These are phyloP conservation scores for Macaria notata DNA, from an alignment of 2,888 invertebrate species.

Conservation along the genomic window DNA sequence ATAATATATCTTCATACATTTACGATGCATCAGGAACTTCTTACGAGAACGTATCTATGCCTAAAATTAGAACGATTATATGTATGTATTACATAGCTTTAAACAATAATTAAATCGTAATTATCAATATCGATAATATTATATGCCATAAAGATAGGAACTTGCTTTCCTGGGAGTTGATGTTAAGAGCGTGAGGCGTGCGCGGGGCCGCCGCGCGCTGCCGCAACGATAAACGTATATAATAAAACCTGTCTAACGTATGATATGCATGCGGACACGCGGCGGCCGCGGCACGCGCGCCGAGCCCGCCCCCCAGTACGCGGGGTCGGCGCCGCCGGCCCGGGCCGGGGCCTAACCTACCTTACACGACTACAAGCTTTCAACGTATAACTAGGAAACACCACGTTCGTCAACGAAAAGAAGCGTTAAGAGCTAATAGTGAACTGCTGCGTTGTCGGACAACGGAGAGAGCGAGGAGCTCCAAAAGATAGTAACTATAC, in stretches of 20 bases:
- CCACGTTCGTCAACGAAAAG: constrained; percentile 76
- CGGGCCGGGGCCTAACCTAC: constrained; percentile 69
- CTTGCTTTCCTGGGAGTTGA: constrained; percentile 83
- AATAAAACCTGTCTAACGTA: constrained; percentile 82
- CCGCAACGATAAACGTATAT: constrained; percentile 79
- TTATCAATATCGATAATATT: constrained; percentile 84
- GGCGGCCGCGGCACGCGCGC: constrained; percentile 65
- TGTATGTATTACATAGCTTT: constrained; percentile 84
- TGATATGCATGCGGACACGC: constrained; percentile 76
- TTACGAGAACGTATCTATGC: constrained; percentile 82
- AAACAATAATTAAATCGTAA: constrained; percentile 84
- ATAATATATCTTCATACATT: constrained; percentile 82
- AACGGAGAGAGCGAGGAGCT: constrained; percentile 79
- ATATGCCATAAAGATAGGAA: constrained; percentile 84
- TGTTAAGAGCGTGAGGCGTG: constrained; percentile 69
- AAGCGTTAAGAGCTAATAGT: constrained; percentile 82
- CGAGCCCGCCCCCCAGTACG: constrained; percentile 79
- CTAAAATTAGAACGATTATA: constrained; percentile 83
- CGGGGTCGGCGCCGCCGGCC: constrained; percentile 67
- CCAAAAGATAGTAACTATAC: constrained; percentile 80
- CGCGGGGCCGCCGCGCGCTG: constrained; percentile 69
- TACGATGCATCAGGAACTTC: constrained; percentile 83
- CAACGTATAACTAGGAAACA: constrained; percentile 79
- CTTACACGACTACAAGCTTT: constrained; percentile 80
- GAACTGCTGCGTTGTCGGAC: constrained; percentile 82